Percentiles rank a stretch among this genome's conserved stretches.
These are phyloP conservation scores for Myripristis jacobus DNA, from an alignment of 2,797 vertebrate genomes.

Conservation along the genomic window DNA sequence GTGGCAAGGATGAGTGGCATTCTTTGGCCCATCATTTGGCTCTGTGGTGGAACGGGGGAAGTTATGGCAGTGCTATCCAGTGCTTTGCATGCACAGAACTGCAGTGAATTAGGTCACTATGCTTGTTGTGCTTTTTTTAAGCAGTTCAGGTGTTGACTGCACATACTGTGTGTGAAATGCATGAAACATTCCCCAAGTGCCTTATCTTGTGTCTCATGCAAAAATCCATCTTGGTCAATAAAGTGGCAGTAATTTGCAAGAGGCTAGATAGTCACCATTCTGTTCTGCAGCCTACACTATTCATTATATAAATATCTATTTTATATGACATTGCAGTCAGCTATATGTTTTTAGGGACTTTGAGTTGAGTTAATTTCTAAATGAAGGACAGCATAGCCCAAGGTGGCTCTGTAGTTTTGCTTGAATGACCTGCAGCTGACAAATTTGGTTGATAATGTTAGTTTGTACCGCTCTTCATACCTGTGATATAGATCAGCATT, in stretches of 20 bases:
- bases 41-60: conserved; percentile 13
- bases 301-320: conserved; percentile 8
- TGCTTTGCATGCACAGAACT: conserved; percentile 9
- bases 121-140: no score
- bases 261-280: conserved; percentile 10
- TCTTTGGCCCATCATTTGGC: conserved; percentile 48
- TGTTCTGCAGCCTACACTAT: conserved; percentile 14
- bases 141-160: conserved; percentile 27
- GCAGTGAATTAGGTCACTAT: conserved; percentile 36
- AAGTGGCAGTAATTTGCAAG: conserved; percentile 34
- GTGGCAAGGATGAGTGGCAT: conserved; percentile 56
- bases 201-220: conserved; percentile 25
- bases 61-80: conserved; percentile 24
- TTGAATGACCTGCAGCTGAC: not conserved
- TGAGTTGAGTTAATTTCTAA: conserved; percentile 7
- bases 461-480: conserved; percentile 20
- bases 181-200: conserved; percentile 26
- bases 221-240: conserved; percentile 24
- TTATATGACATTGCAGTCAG: not conserved
- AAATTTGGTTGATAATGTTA: conserved; percentile 8
- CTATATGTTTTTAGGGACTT: not conserved
- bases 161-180: not conserved
- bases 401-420: not conserved
- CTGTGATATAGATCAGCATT: conserved; percentile 35
- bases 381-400: not conserved